These are phyloP conservation scores for Rhizoglyphus robini DNA, from an alignment of 1,140 invertebrate species.

Conservation along the genomic window DNA sequence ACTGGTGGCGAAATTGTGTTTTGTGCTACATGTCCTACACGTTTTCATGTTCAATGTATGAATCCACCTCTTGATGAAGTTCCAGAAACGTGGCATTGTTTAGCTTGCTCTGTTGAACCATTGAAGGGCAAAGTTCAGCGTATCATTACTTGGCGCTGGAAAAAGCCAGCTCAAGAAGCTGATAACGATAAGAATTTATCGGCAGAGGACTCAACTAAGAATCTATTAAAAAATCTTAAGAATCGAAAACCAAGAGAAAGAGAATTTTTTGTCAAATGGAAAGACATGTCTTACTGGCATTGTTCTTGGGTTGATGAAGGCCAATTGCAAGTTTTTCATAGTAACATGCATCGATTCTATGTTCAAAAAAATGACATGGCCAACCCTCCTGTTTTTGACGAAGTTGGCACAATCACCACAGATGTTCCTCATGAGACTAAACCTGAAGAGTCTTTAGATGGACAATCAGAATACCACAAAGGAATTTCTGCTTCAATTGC, in stretches of 20 bases:
- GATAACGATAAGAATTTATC: constrained; percentile 1
- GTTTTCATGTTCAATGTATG: constrained; percentile 94
- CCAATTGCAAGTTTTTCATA: constrained; percentile 90
- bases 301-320: constrained; percentile 92
- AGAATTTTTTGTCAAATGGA: constrained; percentile 97
- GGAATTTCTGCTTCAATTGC: constrained; percentile 20
- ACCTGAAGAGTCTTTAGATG: not conserved
- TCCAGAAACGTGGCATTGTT: constrained; percentile 96
- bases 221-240: constrained; percentile 24
- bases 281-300: constrained; percentile 94
- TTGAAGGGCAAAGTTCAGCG: constrained; percentile 75
- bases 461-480: not conserved
- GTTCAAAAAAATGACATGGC: constrained; percentile 94
- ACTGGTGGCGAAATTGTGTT: constrained; percentile 93
- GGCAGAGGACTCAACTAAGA: not conserved
- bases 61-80: constrained; percentile 86
- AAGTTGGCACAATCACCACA: constrained; percentile 37
- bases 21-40: constrained; percentile 92
- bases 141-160: constrained; percentile 85
- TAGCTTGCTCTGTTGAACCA: constrained; percentile 77
- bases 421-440: constrained; percentile 23
- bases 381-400: constrained; percentile 83
- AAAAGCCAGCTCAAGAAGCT: constrained; percentile 30
- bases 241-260: constrained; percentile 42
- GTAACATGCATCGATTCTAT: constrained; percentile 82